Percentiles rank a stretch among this genome's conserved stretches.
phyloP scores from a whole-genome alignment of 2,797 vertebrate genomes.

The Sebastes iracundus region DNA sequence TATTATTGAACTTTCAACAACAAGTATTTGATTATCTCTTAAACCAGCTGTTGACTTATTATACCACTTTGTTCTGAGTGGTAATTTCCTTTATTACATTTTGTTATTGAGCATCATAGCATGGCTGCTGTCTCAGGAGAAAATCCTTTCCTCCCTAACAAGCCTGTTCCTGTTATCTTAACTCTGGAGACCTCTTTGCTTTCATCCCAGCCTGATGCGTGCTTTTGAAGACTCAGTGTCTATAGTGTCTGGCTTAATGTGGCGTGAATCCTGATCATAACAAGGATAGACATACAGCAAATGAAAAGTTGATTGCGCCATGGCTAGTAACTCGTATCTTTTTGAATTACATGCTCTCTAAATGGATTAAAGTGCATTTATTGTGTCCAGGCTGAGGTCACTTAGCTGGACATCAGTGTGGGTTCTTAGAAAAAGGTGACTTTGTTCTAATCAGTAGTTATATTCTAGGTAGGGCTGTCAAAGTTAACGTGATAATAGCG shows the following conservation, averaged over 20 bases:
- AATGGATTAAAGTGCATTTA: constrained; percentile 44
- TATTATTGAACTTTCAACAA: constrained; percentile 35
- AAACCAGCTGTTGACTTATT: background rate
- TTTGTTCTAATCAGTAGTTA: background rate
- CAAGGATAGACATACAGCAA: constrained; percentile 16
- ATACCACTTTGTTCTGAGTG: background rate
- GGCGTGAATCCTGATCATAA: constrained; percentile 39
- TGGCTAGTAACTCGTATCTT: background rate
- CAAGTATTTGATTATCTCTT: background rate
- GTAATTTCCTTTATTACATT: background rate
- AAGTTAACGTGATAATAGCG: no score
- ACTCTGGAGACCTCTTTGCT: constrained; percentile 51
- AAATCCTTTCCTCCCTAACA: constrained; percentile 33
- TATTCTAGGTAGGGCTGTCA: background rate
- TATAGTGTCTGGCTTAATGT: constrained; percentile 26
- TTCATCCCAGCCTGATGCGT: constrained; percentile 50
- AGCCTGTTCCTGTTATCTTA: constrained; percentile 52
- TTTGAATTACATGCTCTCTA: constrained; percentile 23
- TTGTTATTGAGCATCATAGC: constrained; percentile 29
- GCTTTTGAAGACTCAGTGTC: constrained; percentile 32
- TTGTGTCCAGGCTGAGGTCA: constrained; percentile 24
- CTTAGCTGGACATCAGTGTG: background rate
- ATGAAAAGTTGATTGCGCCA: background rate
- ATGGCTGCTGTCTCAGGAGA: constrained; percentile 41
- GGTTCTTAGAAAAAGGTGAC: constrained; percentile 11